Evolutionary conservation across 2,888 invertebrate species (phyloP).

Genomic region (Adelognathus sp.): DNA sequence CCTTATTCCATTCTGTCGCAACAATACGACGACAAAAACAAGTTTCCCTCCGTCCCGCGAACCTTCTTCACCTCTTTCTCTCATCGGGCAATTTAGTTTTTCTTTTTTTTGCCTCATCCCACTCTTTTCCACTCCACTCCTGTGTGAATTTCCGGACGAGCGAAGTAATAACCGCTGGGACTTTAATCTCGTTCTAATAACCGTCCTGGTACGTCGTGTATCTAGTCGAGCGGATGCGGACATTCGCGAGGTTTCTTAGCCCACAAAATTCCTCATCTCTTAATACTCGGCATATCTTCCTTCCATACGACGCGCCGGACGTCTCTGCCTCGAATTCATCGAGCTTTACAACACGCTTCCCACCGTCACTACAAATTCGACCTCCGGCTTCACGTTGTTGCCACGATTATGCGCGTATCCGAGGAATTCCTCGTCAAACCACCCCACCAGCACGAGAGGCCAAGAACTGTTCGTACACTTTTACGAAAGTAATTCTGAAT

Average conservation of each 20-base stretch:
- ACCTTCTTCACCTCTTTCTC: background rate
- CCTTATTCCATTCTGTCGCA: slow-evolving; percentile 44
- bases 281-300: slow-evolving; percentile 71
- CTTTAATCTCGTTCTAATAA: slow-evolving; percentile 62
- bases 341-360: slow-evolving; percentile 37
- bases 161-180: slow-evolving; percentile 45
- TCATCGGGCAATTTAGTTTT: background rate
- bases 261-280: slow-evolving; percentile 58
- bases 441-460: background rate
- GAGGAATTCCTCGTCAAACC: background rate
- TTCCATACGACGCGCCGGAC: slow-evolving; percentile 64
- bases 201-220: slow-evolving; percentile 3
- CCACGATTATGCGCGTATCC: slow-evolving; percentile 21
- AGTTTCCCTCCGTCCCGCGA: background rate
- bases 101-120: background rate
- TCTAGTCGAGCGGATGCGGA: slow-evolving; percentile 47
- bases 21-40: slow-evolving; percentile 38
- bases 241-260: slow-evolving; percentile 28
- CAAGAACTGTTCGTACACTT: background rate
- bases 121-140: background rate
- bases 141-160: slow-evolving; percentile 10
- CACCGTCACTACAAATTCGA: background rate
- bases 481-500: too few relatives aligned
- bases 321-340: slow-evolving; percentile 51
- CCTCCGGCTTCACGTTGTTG: slow-evolving; percentile 19